Conservation (phyloP, 2,888 invertebrate species). For the Galerucella pusilla region DNA sequence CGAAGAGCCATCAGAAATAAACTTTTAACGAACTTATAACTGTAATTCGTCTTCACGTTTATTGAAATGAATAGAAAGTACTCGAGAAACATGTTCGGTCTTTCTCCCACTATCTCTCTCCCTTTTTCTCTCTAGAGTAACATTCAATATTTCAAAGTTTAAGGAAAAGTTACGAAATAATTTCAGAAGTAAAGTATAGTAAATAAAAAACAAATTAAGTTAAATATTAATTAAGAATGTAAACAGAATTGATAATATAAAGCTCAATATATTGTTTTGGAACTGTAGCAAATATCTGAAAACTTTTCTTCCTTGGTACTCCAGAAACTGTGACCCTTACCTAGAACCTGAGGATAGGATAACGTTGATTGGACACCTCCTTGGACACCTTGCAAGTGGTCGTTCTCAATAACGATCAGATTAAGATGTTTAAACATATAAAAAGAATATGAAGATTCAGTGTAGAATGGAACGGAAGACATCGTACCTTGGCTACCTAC, state of each 20-base stretch:
- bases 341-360: too few relatives aligned
- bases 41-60: constrained; percentile 37
- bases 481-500: too few relatives aligned
- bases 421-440: too few relatives aligned
- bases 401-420: too few relatives aligned
- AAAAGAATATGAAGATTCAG: too few relatives aligned
- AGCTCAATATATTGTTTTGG: too few relatives aligned
- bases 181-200: background rate
- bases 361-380: too few relatives aligned
- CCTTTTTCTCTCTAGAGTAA: constrained; percentile 28
- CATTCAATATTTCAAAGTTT: constrained; percentile 26
- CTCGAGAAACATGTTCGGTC: constrained; percentile 35
- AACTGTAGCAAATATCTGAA: background rate
- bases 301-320: background rate
- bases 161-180: constrained; percentile 18
- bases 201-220: background rate
- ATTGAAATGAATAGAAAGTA: constrained; percentile 41
- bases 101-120: background rate
- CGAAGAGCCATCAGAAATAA: constrained; percentile 39
- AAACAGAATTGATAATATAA: background rate
- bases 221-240: background rate
- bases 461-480: too few relatives aligned
- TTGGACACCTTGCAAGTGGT: too few relatives aligned
- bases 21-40: constrained; percentile 43
- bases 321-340: too few relatives aligned